Base-by-base conservation (phyloP, 2,797 vertebrate species). In the Cygnus olor region DNA sequence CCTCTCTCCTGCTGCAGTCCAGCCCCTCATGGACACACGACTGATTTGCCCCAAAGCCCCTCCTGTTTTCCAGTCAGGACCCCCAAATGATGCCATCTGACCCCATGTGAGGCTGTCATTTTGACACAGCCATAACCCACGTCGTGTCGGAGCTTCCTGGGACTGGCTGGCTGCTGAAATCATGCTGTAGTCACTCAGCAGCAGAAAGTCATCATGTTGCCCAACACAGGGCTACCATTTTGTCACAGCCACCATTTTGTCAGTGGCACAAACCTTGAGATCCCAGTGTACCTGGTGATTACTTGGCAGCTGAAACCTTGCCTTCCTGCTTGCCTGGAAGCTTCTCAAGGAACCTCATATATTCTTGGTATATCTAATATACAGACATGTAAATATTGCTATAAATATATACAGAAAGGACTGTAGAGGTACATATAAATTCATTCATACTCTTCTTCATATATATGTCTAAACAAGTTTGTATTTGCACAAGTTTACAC, bases 161-260 rank as follows among this genome's bases (percentile, higher is more conserved):
- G 49, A 54, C 3, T 58, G 10, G 14, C 56, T 25, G 54, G 49
- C 7, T 13, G n/a, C 7, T 24, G n/a, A 79, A 34, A 44, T 14
- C n/a, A 25, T 0, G 3, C 22, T 30, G 22, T 12, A 5, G 34
- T 49, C 53, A 44, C 10, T 17, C 19, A 28, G 30, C 16, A 45
- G 36, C 30, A 51, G 36, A 25, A 36, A 1, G 4, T 54, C 63
- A 24, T 79, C 27, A 9, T 8, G 45, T 28, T 51, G 21, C 28
- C 22, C 27, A 7, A 10, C 10, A 49, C 0, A 1, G 4, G 16
- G n/a, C 14, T 54, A 34, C n/a, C n/a, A 17, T 22, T 34, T 64
- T n/a, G 51, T 45, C 38, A 49, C 18, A 10, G 60, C 18, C n/a
- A 20, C 22, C 21, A 38, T 73, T 83, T 38, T 38, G 19, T 30